Base-by-base conservation (phyloP, 2,888 invertebrate species). In the Metalampra italica region DNA sequence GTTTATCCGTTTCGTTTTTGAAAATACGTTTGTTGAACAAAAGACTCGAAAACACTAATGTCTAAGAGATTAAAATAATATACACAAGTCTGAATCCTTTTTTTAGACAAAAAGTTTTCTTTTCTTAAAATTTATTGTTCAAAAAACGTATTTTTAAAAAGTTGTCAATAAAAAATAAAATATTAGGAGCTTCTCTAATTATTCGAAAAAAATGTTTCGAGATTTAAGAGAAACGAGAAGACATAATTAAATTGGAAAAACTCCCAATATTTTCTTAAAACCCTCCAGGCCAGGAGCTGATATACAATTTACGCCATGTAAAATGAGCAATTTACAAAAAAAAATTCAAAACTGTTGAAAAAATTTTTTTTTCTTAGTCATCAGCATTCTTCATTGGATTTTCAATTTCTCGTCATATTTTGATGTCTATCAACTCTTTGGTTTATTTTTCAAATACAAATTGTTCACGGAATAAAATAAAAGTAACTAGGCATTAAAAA, bases 111-210 rank as follows among this genome's bases (percentile, higher is more conserved):
- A 22, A 22, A 22, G 22, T 22, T 12, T 13, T 14, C 2, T 7
- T 38, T 38, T 38, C 12, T 7, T 37, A 34, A 11, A 34, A 7
- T 39, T 39, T 13, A 8, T 39, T 14, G 13, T 39, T 14, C 45
- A 45, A 49, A 47, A 43, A 41, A 55, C 46, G 49, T 47, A 54
- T 51, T 49, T 43, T 58, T 48, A 56, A 57, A 52, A 50, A 45
- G 44, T 44, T 49, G 45, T 49, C 51, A 53, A 43, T 43, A 37
- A 37, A 29, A 51, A 53, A 49, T 47, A 49, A 48, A 40, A 9
- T 46, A 49, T 30, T 43, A 45, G 32, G 43, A 39, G 51, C 43
- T 29, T 46, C 36, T 36, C n/a, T 11, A 39, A 39, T 14, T 9
- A 1, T n/a, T 32, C 7, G 5, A 11, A 34, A n/a, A n/a, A n/a